Evolutionary conservation across 2,797 vertebrate genomes (phyloP), one percentile per base, ranked within the genome.

Genomic region (Ptychobarbus kaznakovi): DNA sequence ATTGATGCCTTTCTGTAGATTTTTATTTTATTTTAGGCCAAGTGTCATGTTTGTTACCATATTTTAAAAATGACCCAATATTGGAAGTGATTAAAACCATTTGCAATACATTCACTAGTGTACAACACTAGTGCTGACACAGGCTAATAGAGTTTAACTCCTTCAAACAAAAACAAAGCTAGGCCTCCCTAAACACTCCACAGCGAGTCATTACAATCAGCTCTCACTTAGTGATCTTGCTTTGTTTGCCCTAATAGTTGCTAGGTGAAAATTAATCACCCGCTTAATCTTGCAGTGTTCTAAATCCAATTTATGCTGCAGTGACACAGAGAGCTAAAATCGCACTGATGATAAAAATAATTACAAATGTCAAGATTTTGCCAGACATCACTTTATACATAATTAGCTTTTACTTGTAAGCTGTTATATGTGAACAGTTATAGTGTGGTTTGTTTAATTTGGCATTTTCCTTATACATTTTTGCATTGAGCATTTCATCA

Each of bases 231-330:
- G 82, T 75, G 82, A 87, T 68, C 73, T 80, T 25, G 63, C 82
- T 86, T 81, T 89, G 84, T 88, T 74, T 70, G 75, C 65, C 44
- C 61, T 78, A 75, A 83, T 83, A 80, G 83, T 88, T 86, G 80
- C 87, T 56, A 74, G 44, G 80, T 61, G 51, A 88, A 77, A 83
- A 85, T 86, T 73, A 65, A 86, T 86, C 58, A 61, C 38, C 40
- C 28, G 16, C 84, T 80, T 80, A 79, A 81, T 76, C 63, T 80
- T 9, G n/a, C 65, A 58, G 38, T 22, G 28, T 82, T 53, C 49
- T 82, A 32, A 82, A 28, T 35, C 32, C 22, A 58, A 53, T 58
- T 49, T 74, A 53, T 83, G 11, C 75, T 40, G 66, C 66, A 70
- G 65, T 81, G 69, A 70, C 81, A 69, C 22, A 2, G 35, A 16